Percentiles rank a stretch among this genome's conserved stretches.
phyloP scores from a whole-genome alignment of 2,113 vertebrate species.

The Seriola quinqueradiata region DNA sequence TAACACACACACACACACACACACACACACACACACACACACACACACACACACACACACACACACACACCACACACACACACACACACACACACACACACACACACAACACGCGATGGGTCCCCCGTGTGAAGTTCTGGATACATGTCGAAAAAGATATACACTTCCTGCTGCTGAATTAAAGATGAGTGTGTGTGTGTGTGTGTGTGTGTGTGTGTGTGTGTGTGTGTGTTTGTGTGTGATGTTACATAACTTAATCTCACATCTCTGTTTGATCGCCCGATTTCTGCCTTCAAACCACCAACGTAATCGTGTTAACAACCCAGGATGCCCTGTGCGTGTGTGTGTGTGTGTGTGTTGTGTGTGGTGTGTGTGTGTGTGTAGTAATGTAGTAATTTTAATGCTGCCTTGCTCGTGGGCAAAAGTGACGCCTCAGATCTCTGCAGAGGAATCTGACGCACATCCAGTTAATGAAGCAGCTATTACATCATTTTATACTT shows the following conservation, averaged over 20 bases:
- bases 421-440: too few species aligned
- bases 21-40: neutral
- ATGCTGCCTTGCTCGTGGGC: too few species aligned
- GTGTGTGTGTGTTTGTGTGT: conserved; percentile 46
- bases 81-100: neutral
- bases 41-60: neutral
- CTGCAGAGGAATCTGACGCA: too few species aligned
- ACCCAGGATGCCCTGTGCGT: neutral
- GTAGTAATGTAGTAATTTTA: too few species aligned
- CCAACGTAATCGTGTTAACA: conserved; percentile 18
- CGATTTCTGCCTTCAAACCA: conserved; percentile 30
- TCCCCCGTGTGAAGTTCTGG: conserved; percentile 32
- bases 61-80: neutral
- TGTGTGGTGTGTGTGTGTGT: conserved; percentile 18
- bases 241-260: conserved; percentile 44
- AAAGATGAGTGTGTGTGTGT: conserved; percentile 44
- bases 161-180: conserved; percentile 52
- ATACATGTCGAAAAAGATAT: conserved; percentile 30
- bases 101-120: neutral
- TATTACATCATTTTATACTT: too few species aligned
- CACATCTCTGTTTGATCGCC: conserved; percentile 15
- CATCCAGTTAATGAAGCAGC: too few species aligned
- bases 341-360: conserved; percentile 11
- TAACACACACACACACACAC: neutral
- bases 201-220: conserved; percentile 45